Evolutionary conservation across 2,888 invertebrate species (phyloP).

Genomic region (Xanthorhoe spadicearia): DNA sequence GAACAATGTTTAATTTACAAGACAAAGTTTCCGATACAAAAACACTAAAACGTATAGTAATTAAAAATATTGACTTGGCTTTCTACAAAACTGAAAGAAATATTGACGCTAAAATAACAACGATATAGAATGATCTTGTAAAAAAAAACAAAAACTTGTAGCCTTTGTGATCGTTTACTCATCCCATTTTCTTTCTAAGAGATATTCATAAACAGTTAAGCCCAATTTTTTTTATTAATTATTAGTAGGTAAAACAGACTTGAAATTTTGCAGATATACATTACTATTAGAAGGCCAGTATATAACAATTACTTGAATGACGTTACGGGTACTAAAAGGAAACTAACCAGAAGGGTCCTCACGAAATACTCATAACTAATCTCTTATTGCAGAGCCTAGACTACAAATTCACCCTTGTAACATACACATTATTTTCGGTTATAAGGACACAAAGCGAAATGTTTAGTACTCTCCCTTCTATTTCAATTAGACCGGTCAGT

Average conservation of each 20-base stretch:
- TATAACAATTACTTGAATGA: not conserved
- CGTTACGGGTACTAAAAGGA: not conserved
- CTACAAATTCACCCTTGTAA: slow-evolving; percentile 15
- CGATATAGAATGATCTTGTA: no score
- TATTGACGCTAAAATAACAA: no score
- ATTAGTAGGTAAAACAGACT: no score
- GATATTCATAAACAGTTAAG: no score
- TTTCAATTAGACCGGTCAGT: slow-evolving; percentile 26
- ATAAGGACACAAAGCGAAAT: slow-evolving; percentile 21
- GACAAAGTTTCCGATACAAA: slow-evolving; percentile 12
- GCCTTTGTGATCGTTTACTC: no score
- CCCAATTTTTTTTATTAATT: no score
- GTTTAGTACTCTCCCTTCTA: slow-evolving; percentile 23
- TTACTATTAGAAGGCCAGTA: no score
- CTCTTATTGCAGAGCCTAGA: slow-evolving; percentile 1
- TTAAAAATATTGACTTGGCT: not conserved
- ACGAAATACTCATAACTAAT: slow-evolving; percentile 8
- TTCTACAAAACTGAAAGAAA: no score
- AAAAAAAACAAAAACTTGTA: no score
- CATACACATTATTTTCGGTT: slow-evolving; percentile 7
- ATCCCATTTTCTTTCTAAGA: no score
- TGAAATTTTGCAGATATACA: no score
- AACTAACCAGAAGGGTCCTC: slow-evolving; percentile 7
- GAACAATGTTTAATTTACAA: slow-evolving; percentile 25
- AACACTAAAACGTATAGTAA: not conserved